Conservation (phyloP, 2,797 vertebrate genomes). For the Trichosurus vulpecula region DNA sequence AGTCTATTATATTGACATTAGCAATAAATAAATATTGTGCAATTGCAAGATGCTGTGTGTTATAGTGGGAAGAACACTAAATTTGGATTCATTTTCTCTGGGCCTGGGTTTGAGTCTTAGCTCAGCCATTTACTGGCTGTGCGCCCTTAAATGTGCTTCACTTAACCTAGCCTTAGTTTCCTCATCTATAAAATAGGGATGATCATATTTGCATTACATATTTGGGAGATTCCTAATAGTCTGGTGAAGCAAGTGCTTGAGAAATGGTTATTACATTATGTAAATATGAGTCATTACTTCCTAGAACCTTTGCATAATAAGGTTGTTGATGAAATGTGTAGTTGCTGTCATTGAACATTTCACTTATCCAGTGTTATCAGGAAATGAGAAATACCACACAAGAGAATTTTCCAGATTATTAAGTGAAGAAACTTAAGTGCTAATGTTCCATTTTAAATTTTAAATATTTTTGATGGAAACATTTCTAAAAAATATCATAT, state of each 20-base stretch:
- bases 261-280: neutral
- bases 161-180: too few species aligned
- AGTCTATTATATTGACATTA: conserved; percentile 43
- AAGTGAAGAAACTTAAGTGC: neutral
- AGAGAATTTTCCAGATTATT: neutral
- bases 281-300: neutral
- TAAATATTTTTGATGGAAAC: neutral
- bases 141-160: too few species aligned
- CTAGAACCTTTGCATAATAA: neutral
- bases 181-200: too few species aligned
- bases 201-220: too few species aligned
- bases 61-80: neutral
- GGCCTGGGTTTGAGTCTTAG: neutral
- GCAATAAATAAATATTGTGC: neutral
- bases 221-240: too few species aligned
- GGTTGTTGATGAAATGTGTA: neutral
- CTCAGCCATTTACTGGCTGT: too few species aligned
- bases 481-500: neutral
- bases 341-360: neutral
- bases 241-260: neutral
- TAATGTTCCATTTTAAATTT: neutral
- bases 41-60: too few species aligned
- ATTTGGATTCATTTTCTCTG: neutral
- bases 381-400: neutral
- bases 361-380: neutral